A percentile compares a stretch with the other conserved stretches of the same genome.
phyloP scores from a whole-genome alignment of 1,140 invertebrate genomes.

The Teleopsis dalmanni region DNA sequence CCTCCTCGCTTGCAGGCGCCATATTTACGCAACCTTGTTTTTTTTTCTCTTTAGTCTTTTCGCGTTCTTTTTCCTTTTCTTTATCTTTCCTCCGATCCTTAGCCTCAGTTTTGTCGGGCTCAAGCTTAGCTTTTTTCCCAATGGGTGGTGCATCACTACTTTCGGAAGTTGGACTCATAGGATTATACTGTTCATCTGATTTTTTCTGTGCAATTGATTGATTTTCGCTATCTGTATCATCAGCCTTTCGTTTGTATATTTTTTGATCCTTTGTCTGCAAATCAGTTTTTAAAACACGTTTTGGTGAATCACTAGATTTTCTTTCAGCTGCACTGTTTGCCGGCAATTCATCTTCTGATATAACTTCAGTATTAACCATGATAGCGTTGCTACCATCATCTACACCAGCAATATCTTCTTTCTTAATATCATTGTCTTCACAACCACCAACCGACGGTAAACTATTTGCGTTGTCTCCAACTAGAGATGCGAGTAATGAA shows the following conservation, averaged over 20 bases:
- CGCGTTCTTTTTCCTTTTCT: slow-evolving; percentile 42
- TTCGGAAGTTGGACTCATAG: slow-evolving; percentile 69
- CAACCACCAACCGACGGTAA: slow-evolving; percentile 44
- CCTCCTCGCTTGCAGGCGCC: no score
- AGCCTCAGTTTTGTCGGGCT: no score
- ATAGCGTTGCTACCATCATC: slow-evolving; percentile 32
- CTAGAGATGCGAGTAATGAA: slow-evolving; percentile 35
- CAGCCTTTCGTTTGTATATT: slow-evolving; percentile 51
- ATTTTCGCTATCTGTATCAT: slow-evolving; percentile 8
- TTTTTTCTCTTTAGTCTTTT: slow-evolving; percentile 44
- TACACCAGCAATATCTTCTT: slow-evolving; percentile 21
- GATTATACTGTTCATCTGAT: slow-evolving; percentile 65
- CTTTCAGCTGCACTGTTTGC: slow-evolving; percentile 52
- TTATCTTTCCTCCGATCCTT: slow-evolving; percentile 45
- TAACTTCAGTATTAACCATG: slow-evolving; percentile 59
- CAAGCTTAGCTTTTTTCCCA: no score
- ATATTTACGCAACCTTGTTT: no score
- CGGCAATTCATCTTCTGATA: slow-evolving; percentile 59
- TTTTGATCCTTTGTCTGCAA: slow-evolving; percentile 73
- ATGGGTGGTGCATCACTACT: slow-evolving; percentile 56
- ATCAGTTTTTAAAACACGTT: slow-evolving; percentile 65
- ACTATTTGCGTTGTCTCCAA: slow-evolving; percentile 43
- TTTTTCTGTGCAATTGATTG: slow-evolving; percentile 15
- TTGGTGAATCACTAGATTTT: slow-evolving; percentile 64
- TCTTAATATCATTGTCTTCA: slow-evolving; percentile 31